phyloP scores from a whole-genome alignment of 2,888 invertebrate species.

The Prosopocoilus inquinatus region DNA sequence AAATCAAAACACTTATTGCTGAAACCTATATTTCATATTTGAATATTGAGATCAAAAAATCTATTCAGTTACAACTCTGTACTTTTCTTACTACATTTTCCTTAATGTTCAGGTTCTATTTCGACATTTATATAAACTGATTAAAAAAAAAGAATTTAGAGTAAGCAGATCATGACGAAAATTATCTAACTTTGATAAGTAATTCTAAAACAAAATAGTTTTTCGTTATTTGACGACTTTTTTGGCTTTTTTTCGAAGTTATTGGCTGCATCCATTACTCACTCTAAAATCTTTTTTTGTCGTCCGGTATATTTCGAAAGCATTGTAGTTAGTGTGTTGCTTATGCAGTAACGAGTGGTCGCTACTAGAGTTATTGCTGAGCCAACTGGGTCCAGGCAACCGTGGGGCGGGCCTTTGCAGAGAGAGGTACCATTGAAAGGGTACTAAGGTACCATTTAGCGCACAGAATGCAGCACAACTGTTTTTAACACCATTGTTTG shows the following conservation, averaged over 20 bases:
- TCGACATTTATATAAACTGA: background rate
- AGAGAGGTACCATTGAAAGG: constrained; percentile 52
- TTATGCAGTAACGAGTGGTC: constrained; percentile 49
- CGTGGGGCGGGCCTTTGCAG: constrained; percentile 54
- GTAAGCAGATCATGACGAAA: background rate
- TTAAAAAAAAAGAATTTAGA: background rate
- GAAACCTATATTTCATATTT: too few relatives aligned
- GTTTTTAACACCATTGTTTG: too few relatives aligned
- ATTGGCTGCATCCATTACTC: too few relatives aligned
- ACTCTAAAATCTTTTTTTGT: too few relatives aligned
- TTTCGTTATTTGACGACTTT: too few relatives aligned
- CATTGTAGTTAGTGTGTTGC: constrained; percentile 43
- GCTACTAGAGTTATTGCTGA: constrained; percentile 36
- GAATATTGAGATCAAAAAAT: background rate
- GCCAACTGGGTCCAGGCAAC: constrained; percentile 49
- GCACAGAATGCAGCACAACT: constrained; percentile 47
- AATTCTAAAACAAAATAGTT: too few relatives aligned
- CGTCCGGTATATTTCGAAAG: constrained; percentile 1
- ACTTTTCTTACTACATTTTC: background rate
- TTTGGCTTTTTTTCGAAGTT: too few relatives aligned
- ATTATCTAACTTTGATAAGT: too few relatives aligned
- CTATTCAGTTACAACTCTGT: too few relatives aligned
- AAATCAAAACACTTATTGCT: background rate
- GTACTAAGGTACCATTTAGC: constrained; percentile 39
- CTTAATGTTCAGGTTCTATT: background rate